phyloP scores from a whole-genome alignment of 2,113 vertebrate species.

The Phrynosoma platyrhinos region DNA sequence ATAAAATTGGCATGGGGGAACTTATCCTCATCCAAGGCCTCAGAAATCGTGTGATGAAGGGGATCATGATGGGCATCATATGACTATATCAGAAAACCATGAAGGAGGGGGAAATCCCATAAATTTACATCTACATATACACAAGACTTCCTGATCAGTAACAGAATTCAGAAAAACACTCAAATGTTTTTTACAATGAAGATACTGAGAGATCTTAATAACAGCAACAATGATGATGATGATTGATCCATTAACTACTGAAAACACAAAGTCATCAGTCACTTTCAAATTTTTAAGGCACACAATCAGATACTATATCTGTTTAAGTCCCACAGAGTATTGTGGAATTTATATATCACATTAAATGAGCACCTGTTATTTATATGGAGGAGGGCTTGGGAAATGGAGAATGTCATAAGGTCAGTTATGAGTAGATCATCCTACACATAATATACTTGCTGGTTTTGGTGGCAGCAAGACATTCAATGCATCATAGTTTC shows the following conservation, averaged over 20 bases:
- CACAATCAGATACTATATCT: not conserved
- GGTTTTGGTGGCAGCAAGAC: not conserved
- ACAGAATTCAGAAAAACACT: not conserved
- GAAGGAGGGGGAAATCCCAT: constrained; percentile 32
- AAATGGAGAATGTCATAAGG: not conserved
- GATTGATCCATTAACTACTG: not conserved
- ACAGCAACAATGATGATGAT: too few species aligned
- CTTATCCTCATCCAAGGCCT: constrained; percentile 2
- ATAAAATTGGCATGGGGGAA: not conserved
- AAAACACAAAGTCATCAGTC: not conserved
- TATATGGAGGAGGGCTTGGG: not conserved
- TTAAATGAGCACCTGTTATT: not conserved
- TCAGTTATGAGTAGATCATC: not conserved
- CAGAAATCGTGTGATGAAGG: not conserved
- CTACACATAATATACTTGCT: not conserved
- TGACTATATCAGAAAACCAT: constrained; percentile 3
- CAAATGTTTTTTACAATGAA: not conserved
- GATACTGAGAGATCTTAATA: not conserved
- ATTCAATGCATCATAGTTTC: not conserved
- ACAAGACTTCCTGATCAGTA: not conserved
- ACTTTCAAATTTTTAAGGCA: not conserved
- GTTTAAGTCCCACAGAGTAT: not conserved
- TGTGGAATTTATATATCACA: not conserved
- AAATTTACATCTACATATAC: not conserved
- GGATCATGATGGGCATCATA: not conserved